Evolutionary conservation across 1,140 invertebrate species (phyloP).

Genomic region (Meloidogyne floridensis): DNA sequence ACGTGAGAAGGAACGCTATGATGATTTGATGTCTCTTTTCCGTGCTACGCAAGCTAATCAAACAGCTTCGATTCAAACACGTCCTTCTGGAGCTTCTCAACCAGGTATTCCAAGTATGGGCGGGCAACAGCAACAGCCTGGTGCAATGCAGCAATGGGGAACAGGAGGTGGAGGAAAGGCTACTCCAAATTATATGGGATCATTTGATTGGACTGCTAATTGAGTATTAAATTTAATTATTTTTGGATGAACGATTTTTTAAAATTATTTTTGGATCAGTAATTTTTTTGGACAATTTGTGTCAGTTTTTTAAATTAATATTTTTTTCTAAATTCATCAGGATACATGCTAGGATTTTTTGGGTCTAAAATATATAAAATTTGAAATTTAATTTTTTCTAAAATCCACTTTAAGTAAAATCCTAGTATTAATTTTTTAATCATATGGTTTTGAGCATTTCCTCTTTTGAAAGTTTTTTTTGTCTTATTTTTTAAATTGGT

Average conservation of each 20-base stretch:
- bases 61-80: slow-evolving; percentile 3
- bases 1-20: slow-evolving; percentile 56
- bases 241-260: background rate
- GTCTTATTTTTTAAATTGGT: background rate
- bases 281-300: background rate
- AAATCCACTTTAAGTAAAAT: background rate
- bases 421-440: background rate
- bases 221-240: background rate
- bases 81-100: slow-evolving; percentile 8
- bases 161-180: background rate
- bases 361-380: background rate
- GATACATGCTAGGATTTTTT: background rate
- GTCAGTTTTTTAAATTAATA: background rate
- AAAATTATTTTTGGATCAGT: background rate
- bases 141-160: slow-evolving; percentile 21
- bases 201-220: slow-evolving; percentile 25
- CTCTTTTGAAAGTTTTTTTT: background rate
- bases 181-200: slow-evolving; percentile 10
- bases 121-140: slow-evolving; percentile 13
- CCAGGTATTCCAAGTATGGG: slow-evolving; percentile 13
- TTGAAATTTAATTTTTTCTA: too few relatives aligned
- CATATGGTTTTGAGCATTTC: background rate
- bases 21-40: slow-evolving; percentile 37
- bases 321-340: background rate
- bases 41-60: slow-evolving; percentile 19